Evolutionary conservation across 2,797 vertebrate genomes (phyloP), one percentile per base, ranked within the genome.

Genomic region (Menidia menidia): DNA sequence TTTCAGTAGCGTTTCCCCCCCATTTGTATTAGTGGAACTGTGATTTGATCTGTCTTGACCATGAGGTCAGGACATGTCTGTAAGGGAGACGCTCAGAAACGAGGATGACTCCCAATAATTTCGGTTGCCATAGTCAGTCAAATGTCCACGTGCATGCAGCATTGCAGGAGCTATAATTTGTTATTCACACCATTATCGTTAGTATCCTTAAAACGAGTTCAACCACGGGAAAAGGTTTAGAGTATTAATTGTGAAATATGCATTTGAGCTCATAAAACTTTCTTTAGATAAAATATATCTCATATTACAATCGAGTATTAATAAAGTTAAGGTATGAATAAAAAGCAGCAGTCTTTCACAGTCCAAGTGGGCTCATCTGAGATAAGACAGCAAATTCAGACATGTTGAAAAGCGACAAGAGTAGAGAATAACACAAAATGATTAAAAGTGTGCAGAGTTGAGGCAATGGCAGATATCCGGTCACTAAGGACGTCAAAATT

Each of bases 1-100:
- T 74, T 74, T 68, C 35, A 39, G 35, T 39, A 39, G 10, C 35
- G 35, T 39, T 39, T 33, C 16, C 14, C 32, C 4, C 14, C 1
- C 6, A 1, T 59, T 50, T 64, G 32, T 51, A 51, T 57, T 39
- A 0, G 9, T 83, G 63, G 75, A 67, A 72, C 60, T 77, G 47
- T 66, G 69, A 58, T 66, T 74, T 60, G 45, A 35, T 71, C 54
- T 69, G 60, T 71, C 41, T 69, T 69, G 60, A 65, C 45, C 47
- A n/a, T 30, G 45, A 78, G 79, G 82, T 75, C 67, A 71, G 43
- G 65, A 56, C 54, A 43, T 25, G 44, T 59, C 56, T 70, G 56
- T 54, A 10, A 62, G 45, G 3, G 30, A 77, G 39, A 60, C 18
- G 8, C 61, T n/a, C 58, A 67, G 65, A 77, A 45, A 65, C 44